phyloP scores from a whole-genome alignment of 2,797 vertebrate species.

The Simalia tracyae region DNA sequence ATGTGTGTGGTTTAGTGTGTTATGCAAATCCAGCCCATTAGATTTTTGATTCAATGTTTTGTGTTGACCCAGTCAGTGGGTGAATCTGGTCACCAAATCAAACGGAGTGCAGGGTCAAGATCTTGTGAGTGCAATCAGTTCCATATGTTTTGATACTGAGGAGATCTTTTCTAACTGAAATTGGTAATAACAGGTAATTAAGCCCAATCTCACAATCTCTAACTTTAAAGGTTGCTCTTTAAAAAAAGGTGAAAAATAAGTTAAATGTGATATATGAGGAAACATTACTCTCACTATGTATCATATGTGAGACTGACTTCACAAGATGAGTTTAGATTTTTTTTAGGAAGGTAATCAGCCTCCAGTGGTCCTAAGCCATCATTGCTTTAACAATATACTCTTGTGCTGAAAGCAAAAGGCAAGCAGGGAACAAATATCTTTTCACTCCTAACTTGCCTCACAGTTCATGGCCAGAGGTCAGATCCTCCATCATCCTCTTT shows the following conservation, averaged over 20 bases:
- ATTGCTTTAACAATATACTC: background rate
- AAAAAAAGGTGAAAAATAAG: background rate
- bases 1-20: background rate
- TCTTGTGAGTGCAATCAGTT: background rate
- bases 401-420: background rate
- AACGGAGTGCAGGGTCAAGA: background rate
- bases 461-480: background rate
- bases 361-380: background rate
- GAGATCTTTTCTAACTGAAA: background rate
- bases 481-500: background rate
- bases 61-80: background rate
- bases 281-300: background rate
- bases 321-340: no score
- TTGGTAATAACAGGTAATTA: background rate
- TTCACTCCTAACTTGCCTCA: background rate
- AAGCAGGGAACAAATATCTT: background rate
- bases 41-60: background rate
- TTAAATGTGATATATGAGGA: background rate
- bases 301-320: background rate
- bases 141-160: background rate
- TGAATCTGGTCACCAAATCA: background rate
- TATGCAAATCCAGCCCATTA: background rate
- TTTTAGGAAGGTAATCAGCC: background rate
- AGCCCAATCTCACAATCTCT: background rate
- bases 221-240: background rate